These are phyloP conservation scores for Meghimatium bilineatum DNA, from an alignment of 2,888 invertebrate species.

Conservation along the genomic window DNA sequence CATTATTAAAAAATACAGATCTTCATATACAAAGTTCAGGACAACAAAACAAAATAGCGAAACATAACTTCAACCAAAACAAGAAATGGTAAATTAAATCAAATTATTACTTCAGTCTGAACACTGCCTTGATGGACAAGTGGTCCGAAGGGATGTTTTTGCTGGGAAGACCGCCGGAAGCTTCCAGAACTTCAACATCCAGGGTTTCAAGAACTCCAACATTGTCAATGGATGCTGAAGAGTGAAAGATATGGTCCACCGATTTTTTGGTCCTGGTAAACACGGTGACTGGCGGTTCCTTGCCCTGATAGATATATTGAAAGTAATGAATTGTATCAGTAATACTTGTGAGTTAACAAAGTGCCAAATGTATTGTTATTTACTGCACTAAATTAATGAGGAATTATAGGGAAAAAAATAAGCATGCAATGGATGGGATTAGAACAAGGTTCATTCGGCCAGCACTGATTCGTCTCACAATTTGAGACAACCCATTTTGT, in stretches of 20 bases:
- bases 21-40: conserved; percentile 4
- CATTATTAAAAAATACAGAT: not conserved
- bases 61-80: conserved; percentile 25
- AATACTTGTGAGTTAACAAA: too few relatives aligned
- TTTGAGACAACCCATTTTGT: too few relatives aligned
- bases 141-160: conserved; percentile 74
- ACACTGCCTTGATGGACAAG: conserved; percentile 71
- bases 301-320: conserved; percentile 60
- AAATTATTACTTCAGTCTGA: conserved; percentile 40
- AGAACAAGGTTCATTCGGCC: too few relatives aligned
- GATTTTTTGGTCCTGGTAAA: conserved; percentile 58
- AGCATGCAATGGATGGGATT: too few relatives aligned
- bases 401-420: too few relatives aligned
- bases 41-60: not conserved
- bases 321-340: not conserved
- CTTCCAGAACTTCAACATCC: conserved; percentile 57
- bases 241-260: conserved; percentile 74
- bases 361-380: too few relatives aligned
- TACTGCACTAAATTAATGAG: too few relatives aligned
- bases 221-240: conserved; percentile 62
- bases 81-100: not conserved
- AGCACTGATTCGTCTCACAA: too few relatives aligned
- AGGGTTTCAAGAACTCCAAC: conserved; percentile 67
- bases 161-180: conserved; percentile 69
- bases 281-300: conserved; percentile 68